These are phyloP conservation scores for Mamestra brassicae DNA, from an alignment of 2,888 invertebrate genomes.

Conservation along the genomic window DNA sequence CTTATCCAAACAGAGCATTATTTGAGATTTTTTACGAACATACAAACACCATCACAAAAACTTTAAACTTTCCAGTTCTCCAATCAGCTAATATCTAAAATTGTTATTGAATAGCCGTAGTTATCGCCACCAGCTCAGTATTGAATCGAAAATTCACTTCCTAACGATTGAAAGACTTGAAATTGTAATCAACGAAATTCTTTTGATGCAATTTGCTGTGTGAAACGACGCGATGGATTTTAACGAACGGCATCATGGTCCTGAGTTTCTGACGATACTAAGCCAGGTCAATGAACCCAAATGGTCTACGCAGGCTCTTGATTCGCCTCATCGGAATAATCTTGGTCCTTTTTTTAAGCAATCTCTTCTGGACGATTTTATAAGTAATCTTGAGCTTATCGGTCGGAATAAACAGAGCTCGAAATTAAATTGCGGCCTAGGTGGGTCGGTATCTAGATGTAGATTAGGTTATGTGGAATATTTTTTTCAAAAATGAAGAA, in stretches of 20 bases:
- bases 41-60: not conserved
- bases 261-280: constrained; percentile 34
- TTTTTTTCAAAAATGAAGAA: constrained; percentile 22
- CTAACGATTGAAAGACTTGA: constrained; percentile 54
- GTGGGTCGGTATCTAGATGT: constrained; percentile 2
- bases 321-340: constrained; percentile 59
- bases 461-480: constrained; percentile 9
- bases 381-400: constrained; percentile 49
- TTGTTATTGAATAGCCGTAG: constrained; percentile 52
- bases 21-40: not conserved
- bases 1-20: not conserved
- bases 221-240: constrained; percentile 67
- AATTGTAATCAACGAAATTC: constrained; percentile 60
- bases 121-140: constrained; percentile 44
- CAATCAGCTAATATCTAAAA: constrained; percentile 38
- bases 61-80: not conserved
- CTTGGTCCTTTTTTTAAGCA: constrained; percentile 49
- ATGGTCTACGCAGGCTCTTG: constrained; percentile 42
- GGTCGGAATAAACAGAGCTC: constrained; percentile 35
- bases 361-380: constrained; percentile 36
- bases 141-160: constrained; percentile 58
- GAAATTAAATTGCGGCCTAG: constrained; percentile 44
- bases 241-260: constrained; percentile 64
- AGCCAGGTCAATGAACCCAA: constrained; percentile 49
- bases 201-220: constrained; percentile 67